Percentiles rank a stretch among this genome's conserved stretches.
These are phyloP conservation scores for Drosophila biarmipes DNA, from an alignment of 1,140 invertebrate species.

Conservation along the genomic window DNA sequence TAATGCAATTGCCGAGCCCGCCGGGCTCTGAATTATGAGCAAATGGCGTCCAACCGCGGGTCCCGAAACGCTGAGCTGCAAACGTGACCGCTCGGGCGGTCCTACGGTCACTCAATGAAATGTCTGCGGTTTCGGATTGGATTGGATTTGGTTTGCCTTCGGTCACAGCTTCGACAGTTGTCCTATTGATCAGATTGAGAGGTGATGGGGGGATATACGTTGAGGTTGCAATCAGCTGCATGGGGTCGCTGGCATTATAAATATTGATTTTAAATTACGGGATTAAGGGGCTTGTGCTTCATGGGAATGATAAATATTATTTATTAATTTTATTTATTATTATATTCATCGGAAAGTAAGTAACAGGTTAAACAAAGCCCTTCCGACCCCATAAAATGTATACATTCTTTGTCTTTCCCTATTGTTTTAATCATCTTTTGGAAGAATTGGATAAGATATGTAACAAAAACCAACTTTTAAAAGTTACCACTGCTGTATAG, in stretches of 20 bases:
- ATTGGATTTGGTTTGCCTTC: constrained; percentile 15
- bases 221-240: constrained; percentile 1
- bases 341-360: no score
- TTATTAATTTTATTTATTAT: no score
- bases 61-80: constrained; percentile 8
- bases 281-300: no score
- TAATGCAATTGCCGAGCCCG: constrained; percentile 67
- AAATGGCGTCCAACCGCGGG: constrained; percentile 42
- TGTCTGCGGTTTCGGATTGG: constrained; percentile 41
- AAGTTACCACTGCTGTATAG: no score
- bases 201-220: no score
- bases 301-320: no score
- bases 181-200: constrained; percentile 5
- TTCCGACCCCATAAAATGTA: no score
- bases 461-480: no score
- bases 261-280: background rate
- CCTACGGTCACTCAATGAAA: constrained; percentile 50
- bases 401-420: no score
- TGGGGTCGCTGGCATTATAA: background rate
- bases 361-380: no score
- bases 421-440: no score
- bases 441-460: no score
- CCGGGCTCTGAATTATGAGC: constrained; percentile 35
- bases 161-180: background rate
- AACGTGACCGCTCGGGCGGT: constrained; percentile 32